Evolutionary conservation across 37 sponge, comb jelly and placozoan genomes (phyloP), one percentile per base, ranked within the genome.

Genomic region (Ephydatia muelleri): DNA sequence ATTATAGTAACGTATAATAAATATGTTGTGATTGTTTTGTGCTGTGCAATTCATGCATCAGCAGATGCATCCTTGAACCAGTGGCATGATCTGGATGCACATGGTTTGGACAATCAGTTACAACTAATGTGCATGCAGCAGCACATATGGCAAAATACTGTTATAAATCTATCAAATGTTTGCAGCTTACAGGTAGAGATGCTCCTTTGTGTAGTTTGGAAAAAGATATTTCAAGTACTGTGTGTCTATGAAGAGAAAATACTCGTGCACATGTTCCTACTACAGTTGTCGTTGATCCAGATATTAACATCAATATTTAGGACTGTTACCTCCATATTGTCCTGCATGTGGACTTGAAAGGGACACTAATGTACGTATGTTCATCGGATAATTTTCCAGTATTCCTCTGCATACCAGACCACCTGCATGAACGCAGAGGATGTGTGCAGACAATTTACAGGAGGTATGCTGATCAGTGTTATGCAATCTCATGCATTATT

Each of bases 311-410:
- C 1, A 19, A 57, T 57, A 57, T 13, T 14, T 16, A 57, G 1
- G 14, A 14, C 0, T 57, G 72, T 43, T 78, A 97, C 97, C 91
- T 91, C 97, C 97, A 86, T 69, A 97, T 43, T 97, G 96, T 3
- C 97, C 97, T 14, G 70, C 85, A 36, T 86, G 89, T 0, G 97
- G 97, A 49, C 88, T 83, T 2, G 97, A 95, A 29, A 97, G 86
- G 27, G 93, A 85, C 16, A 97, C 68, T 70, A 93, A 97, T 22
- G 93, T 88, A 27, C 87, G 80, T 4, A 97, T 82, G 57, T 91
- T 97, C 65, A 92, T 72, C 26, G 85, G 72, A 43, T 65, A 73
- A 43, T 78, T 83, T 75, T 97, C 89, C 37, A 97, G 71, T 21
- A 97, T 38, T 1, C 75, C 96, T 47, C 97, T 73, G 47, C 93